phyloP scores from a whole-genome alignment of 2,888 invertebrate genomes.

The Drosophila helvetica region DNA sequence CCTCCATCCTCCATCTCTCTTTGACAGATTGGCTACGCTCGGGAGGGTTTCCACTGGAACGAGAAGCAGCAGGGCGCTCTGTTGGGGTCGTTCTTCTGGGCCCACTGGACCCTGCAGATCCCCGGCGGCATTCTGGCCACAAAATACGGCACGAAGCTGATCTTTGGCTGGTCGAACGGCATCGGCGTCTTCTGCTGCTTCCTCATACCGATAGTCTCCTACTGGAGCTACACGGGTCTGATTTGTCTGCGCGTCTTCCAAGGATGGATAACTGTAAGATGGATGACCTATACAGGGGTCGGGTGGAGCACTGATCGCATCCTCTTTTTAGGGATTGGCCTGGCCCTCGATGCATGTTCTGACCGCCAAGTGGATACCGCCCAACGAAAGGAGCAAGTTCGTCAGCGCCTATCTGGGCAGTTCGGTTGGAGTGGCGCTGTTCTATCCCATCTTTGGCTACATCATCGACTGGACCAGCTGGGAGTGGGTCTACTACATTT shows the following conservation, averaged over 20 bases:
- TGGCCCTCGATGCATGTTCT: slow-evolving; percentile 92
- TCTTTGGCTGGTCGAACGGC: slow-evolving; percentile 89
- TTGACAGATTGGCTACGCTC: slow-evolving; percentile 73
- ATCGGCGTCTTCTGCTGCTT: slow-evolving; percentile 87
- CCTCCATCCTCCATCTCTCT: background rate
- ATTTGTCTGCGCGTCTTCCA: slow-evolving; percentile 87
- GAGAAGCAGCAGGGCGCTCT: slow-evolving; percentile 87
- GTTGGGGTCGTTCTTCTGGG: slow-evolving; percentile 89
- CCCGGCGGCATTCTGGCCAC: slow-evolving; percentile 89
- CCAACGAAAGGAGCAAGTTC: slow-evolving; percentile 90
- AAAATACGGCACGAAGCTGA: slow-evolving; percentile 88
- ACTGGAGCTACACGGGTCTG: slow-evolving; percentile 85
- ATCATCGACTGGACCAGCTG: slow-evolving; percentile 88
- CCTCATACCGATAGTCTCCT: slow-evolving; percentile 87
- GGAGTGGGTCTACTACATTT: slow-evolving; percentile 89
- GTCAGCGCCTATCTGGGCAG: slow-evolving; percentile 88
- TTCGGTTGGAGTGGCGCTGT: slow-evolving; percentile 88
- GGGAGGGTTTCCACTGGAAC: slow-evolving; percentile 86
- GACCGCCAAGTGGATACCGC: slow-evolving; percentile 92
- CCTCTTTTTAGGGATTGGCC: slow-evolving; percentile 85
- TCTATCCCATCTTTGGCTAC: slow-evolving; percentile 89
- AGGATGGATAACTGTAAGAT: slow-evolving; percentile 88
- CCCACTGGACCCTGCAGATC: slow-evolving; percentile 89
- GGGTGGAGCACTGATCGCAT: background rate
- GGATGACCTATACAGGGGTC: too few species aligned